These are phyloP conservation scores for Pocillopora damicornis DNA, from an alignment of 64 coral and sea anemone genomes.

Conservation along the genomic window DNA sequence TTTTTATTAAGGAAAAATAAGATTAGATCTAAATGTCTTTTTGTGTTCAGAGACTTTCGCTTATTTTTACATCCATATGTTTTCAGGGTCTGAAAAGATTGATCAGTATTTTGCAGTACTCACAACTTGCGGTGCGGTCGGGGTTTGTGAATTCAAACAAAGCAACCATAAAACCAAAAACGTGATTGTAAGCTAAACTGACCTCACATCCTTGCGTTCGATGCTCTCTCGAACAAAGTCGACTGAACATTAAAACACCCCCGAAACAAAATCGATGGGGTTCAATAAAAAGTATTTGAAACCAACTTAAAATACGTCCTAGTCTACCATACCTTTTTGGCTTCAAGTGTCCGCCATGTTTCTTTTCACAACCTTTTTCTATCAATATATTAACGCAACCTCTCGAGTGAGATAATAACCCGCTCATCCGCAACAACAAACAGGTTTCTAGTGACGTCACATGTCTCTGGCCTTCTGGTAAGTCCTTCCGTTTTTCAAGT, in stretches of 20 bases:
- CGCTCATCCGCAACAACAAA: conserved; percentile 33
- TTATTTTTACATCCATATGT: no score
- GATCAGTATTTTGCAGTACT: background rate
- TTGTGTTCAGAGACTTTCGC: no score
- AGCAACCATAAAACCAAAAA: conserved; percentile 15
- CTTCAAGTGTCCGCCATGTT: conserved; percentile 40
- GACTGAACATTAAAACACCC: background rate
- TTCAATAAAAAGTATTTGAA: background rate
- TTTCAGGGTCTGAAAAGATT: background rate
- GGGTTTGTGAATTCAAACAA: conserved; percentile 22
- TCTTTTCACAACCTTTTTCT: conserved; percentile 55
- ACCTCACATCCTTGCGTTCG: background rate
- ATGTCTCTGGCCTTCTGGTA: background rate
- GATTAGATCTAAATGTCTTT: no score
- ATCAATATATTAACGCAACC: conserved; percentile 39
- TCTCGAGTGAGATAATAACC: conserved; percentile 34
- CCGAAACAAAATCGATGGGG: background rate
- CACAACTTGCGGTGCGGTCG: background rate
- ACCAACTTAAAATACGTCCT: background rate
- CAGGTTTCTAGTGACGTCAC: conserved; percentile 29
- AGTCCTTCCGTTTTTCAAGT: background rate
- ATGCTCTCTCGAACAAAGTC: background rate
- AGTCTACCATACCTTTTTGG: conserved; percentile 18
- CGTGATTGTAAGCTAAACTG: conserved; percentile 11
- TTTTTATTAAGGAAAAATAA: no score